A percentile compares a stretch with the other conserved stretches of the same genome.
Conservation (phyloP, 2,113 vertebrate genomes). For the Crypturellus undulatus region DNA sequence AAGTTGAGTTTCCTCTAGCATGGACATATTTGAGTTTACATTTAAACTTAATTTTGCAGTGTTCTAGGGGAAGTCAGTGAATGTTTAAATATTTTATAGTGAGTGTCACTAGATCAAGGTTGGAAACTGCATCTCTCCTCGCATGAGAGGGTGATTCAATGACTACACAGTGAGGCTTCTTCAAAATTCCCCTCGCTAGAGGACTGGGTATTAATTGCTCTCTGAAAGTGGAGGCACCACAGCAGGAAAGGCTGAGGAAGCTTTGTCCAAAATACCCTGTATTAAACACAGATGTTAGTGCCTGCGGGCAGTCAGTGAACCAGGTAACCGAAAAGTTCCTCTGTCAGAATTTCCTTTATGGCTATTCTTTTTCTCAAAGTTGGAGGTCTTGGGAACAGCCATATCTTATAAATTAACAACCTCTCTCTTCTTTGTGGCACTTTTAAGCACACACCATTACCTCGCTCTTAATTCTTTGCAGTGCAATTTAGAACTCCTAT, state of each 20-base stretch:
- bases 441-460: slow-evolving; percentile 31
- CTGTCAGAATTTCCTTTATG: slow-evolving; percentile 29
- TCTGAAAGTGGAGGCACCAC: fast-evolving
- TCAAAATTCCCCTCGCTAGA: neutral
- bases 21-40: neutral
- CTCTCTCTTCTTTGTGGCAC: slow-evolving; percentile 11
- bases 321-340: slow-evolving; percentile 44
- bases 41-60: neutral
- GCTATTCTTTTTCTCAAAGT: slow-evolving; percentile 35
- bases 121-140: neutral
- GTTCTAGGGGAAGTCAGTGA: neutral
- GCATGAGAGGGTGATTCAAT: neutral
- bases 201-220: neutral
- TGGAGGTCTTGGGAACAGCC: slow-evolving; percentile 49
- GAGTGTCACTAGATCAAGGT: neutral
- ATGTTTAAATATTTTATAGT: neutral
- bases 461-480: slow-evolving; percentile 23
- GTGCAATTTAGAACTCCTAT: neutral
- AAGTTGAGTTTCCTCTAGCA: no score
- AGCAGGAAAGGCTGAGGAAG: neutral
- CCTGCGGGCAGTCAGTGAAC: slow-evolving; percentile 28
- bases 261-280: neutral
- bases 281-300: slow-evolving; percentile 53
- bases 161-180: neutral
- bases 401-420: slow-evolving; percentile 58